These are phyloP conservation scores for Phoeniculus purpureus DNA, from an alignment of 2,797 vertebrate species.

Conservation along the genomic window DNA sequence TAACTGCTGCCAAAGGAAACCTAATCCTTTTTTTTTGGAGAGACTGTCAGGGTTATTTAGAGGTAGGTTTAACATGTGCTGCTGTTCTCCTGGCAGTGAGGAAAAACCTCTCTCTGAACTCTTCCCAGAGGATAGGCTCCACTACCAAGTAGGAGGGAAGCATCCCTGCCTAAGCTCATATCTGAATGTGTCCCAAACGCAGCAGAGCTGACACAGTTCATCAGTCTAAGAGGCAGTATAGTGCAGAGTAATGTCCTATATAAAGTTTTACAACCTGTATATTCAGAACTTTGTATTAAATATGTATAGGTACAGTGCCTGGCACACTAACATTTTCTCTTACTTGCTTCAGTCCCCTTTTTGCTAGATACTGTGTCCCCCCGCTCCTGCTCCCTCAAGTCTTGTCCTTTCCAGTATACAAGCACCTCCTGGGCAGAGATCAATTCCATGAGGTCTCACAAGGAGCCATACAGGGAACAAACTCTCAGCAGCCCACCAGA, in stretches of 20 bases:
- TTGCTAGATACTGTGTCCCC: neutral
- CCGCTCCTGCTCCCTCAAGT: neutral
- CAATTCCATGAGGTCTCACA: neutral
- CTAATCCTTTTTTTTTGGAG: neutral
- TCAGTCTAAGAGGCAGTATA: neutral
- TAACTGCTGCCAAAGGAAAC: neutral
- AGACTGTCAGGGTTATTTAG: constrained; percentile 35
- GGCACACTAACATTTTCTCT: neutral
- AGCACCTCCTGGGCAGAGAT: neutral
- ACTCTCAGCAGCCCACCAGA: neutral
- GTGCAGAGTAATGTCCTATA: neutral
- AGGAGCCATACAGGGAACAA: neutral
- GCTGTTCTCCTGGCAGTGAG: constrained; percentile 23
- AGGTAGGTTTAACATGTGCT: constrained; percentile 4
- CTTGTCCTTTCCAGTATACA: neutral
- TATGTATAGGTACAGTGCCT: neutral
- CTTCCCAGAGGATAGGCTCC: neutral
- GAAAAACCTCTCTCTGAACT: constrained; percentile 5
- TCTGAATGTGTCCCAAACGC: neutral
- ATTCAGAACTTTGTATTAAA: neutral
- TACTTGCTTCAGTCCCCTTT: neutral
- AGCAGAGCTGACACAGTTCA: neutral
- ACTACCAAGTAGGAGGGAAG: neutral
- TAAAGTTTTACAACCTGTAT: neutral
- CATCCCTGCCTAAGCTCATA: neutral